Evolutionary conservation across 1,140 invertebrate genomes (phyloP).

Genomic region (honey bee (Apis mellifera)): Amel_HAv3.1 CM009939.2:11366501-11367000

Average conservation of each 20-base stretch:
- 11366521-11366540: no score
- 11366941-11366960: background rate
- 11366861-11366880: no score
- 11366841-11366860: no score
- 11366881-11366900: no score
- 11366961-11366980: background rate
- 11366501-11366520: background rate
- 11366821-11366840: background rate
- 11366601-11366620: slow-evolving; percentile 24
- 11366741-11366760: background rate
- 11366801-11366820: slow-evolving; percentile 13
- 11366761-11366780: slow-evolving; percentile 23
- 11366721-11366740: background rate
- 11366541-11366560: background rate
- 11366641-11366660: background rate
- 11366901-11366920: background rate
- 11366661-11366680: slow-evolving; percentile 22
- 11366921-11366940: background rate
- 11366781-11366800: slow-evolving; percentile 49
- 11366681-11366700: background rate
- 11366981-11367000: slow-evolving; percentile 24
- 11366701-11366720: background rate
- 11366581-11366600: background rate
- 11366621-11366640: background rate
- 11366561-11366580: slow-evolving; percentile 2